A percentile compares a stretch with the other conserved stretches of the same genome.
Evolutionary conservation across 2,797 vertebrate species (phyloP).

Genomic region (Catharus ustulatus): DNA sequence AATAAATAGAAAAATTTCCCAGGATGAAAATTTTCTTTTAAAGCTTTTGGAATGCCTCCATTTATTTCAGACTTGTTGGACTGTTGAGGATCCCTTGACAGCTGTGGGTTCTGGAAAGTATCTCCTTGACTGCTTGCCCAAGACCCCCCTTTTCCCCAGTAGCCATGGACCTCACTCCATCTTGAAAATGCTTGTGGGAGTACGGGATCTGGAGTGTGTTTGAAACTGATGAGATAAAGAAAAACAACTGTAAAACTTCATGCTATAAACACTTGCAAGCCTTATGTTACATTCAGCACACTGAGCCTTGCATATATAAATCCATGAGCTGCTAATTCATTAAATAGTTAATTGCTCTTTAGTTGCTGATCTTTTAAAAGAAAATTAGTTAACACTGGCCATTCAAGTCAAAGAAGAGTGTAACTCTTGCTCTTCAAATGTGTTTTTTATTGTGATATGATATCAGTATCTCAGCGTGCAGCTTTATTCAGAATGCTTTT

Average conservation of each 20-base stretch:
- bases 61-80: slow-evolving; percentile 64
- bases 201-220: slow-evolving; percentile 52
- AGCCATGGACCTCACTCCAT: slow-evolving; percentile 66
- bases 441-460: not conserved
- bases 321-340: slow-evolving; percentile 55
- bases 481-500: not conserved
- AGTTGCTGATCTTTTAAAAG: not conserved
- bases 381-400: not conserved
- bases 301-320: not conserved
- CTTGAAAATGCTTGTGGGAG: slow-evolving; percentile 64
- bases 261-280: slow-evolving; percentile 55
- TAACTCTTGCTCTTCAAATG: not conserved
- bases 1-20: slow-evolving; percentile 72
- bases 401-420: not conserved
- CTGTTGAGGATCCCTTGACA: slow-evolving; percentile 70
- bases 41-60: slow-evolving; percentile 68
- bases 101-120: slow-evolving; percentile 68
- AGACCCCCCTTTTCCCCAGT: slow-evolving; percentile 54
- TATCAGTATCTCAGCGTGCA: not conserved
- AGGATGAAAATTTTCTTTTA: slow-evolving; percentile 68
- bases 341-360: slow-evolving; percentile 38
- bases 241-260: slow-evolving; percentile 66
- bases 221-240: slow-evolving; percentile 68
- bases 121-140: slow-evolving; percentile 61
- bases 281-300: not conserved